Evolutionary conservation across 2,113 vertebrate species (phyloP).

Genomic region (Pseudopipra pipra): DNA sequence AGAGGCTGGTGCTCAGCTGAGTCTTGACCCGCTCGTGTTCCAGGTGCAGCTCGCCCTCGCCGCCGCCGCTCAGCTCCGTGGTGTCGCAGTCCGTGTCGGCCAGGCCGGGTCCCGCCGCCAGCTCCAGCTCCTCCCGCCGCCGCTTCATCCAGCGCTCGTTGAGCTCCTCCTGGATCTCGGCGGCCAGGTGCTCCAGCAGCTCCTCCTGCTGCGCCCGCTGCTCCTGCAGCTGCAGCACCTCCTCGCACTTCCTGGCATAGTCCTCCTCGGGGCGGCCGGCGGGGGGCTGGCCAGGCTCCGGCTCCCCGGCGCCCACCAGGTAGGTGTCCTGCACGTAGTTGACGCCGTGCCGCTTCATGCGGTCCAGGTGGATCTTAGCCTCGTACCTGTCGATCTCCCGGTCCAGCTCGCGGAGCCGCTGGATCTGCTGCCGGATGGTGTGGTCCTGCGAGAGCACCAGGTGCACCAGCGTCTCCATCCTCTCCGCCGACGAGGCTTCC

Average conservation of each 20-base stretch:
- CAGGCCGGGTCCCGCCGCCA: slow-evolving; percentile 48
- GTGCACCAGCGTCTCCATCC: slow-evolving; percentile 91
- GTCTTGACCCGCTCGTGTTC: slow-evolving; percentile 87
- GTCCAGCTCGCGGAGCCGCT: slow-evolving; percentile 89
- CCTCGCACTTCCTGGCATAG: slow-evolving; percentile 59
- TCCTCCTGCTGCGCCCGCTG: slow-evolving; percentile 83
- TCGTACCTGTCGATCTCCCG: slow-evolving; percentile 88
- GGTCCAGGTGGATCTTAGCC: slow-evolving; percentile 85
- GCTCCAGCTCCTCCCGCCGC: slow-evolving; percentile 78
- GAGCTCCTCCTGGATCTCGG: slow-evolving; percentile 89
- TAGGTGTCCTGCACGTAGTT: slow-evolving; percentile 97
- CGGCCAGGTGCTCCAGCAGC: slow-evolving; percentile 78
- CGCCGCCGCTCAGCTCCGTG: slow-evolving; percentile 14
- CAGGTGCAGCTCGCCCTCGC: slow-evolving; percentile 74
- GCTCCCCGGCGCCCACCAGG: slow-evolving; percentile 73
- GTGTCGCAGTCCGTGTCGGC: slow-evolving; percentile 48
- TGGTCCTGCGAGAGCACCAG: slow-evolving; percentile 94
- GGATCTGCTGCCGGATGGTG: slow-evolving; percentile 90
- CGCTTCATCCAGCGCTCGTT: slow-evolving; percentile 90
- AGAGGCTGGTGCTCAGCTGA: slow-evolving; percentile 89
- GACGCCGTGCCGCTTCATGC: slow-evolving; percentile 84
- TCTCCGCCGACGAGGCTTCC: slow-evolving; percentile 78
- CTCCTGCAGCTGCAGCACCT: slow-evolving; percentile 82
- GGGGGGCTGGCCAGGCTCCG: neutral
- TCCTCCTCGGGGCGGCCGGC: slow-evolving; percentile 45